phyloP scores from a whole-genome alignment of 2,797 vertebrate genomes.

The Amniataba percoides region DNA sequence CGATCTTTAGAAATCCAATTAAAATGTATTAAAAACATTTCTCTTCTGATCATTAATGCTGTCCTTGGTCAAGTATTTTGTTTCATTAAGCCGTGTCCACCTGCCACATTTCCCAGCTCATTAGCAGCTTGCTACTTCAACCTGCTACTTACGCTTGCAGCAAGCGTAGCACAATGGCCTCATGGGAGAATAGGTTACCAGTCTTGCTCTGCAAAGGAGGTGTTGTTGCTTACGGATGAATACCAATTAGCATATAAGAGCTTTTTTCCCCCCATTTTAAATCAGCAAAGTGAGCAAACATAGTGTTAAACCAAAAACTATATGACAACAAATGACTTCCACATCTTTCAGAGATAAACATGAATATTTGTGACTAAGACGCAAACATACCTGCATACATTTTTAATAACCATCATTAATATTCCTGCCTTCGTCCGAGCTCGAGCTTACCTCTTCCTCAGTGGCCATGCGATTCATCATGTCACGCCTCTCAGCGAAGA shows the following conservation, averaged over 20 bases:
- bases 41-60: slow-evolving; percentile 26
- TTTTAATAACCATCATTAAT: slow-evolving; percentile 40
- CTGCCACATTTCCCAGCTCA: slow-evolving; percentile 64
- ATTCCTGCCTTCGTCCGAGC: slow-evolving; percentile 24
- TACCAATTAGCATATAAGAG: slow-evolving; percentile 47
- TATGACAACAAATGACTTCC: background rate
- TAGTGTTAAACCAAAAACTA: background rate
- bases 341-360: slow-evolving; percentile 14
- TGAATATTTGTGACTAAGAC: slow-evolving; percentile 8
- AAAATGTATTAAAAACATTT: slow-evolving; percentile 32
- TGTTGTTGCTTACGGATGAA: slow-evolving; percentile 57
- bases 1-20: slow-evolving; percentile 28
- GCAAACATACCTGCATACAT: slow-evolving; percentile 13
- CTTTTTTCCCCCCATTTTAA: slow-evolving; percentile 42
- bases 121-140: slow-evolving; percentile 61
- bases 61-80: slow-evolving; percentile 44
- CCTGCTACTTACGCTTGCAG: slow-evolving; percentile 64
- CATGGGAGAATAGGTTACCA: slow-evolving; percentile 59
- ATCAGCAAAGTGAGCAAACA: slow-evolving; percentile 2
- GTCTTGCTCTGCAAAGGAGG: slow-evolving; percentile 32
- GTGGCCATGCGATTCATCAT: slow-evolving; percentile 8
- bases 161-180: slow-evolving; percentile 53
- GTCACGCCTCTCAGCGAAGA: slow-evolving; percentile 1
- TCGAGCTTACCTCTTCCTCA: slow-evolving; percentile 29
- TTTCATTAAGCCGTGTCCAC: slow-evolving; percentile 59